phyloP scores from a whole-genome alignment of 2,113 vertebrate genomes.

The Euleptes europaea region DNA sequence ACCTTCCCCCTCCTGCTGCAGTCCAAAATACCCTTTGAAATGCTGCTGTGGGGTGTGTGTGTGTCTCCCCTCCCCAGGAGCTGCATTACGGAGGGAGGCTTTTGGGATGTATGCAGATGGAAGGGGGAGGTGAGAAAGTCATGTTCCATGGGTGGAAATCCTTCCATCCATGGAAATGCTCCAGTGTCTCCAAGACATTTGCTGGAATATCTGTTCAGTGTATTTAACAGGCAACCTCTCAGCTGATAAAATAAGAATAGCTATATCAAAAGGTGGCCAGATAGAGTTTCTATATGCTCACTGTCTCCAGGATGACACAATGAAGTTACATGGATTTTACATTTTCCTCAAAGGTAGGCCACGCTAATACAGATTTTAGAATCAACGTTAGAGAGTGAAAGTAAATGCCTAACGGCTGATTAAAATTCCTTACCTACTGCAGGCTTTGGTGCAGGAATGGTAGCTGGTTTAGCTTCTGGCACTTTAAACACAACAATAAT shows the following conservation, averaged over 20 bases:
- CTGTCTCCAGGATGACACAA: not conserved
- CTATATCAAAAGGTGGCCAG: not conserved
- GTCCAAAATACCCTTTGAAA: too few species aligned
- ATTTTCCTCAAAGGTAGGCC: not conserved
- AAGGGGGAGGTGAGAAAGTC: too few species aligned
- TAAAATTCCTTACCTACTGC: slow-evolving; percentile 72
- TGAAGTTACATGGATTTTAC: not conserved
- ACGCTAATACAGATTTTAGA: not conserved
- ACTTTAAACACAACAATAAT: slow-evolving; percentile 72
- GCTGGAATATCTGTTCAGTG: not conserved
- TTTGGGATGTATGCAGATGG: too few species aligned
- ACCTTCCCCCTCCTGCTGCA: too few species aligned
- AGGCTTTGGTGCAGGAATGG: slow-evolving; percentile 73
- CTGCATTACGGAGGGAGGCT: not conserved
- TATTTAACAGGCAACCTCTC: not conserved
- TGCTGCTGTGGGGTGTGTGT: too few species aligned
- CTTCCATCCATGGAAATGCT: too few species aligned
- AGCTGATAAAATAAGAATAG: not conserved
- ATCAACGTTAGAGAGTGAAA: not conserved
- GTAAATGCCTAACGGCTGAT: not conserved
- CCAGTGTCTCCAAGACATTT: not conserved
- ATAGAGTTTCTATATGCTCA: not conserved
- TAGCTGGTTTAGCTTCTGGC: slow-evolving; percentile 75
- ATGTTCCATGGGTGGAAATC: too few species aligned
- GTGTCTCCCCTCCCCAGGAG: not conserved